Conservation (phyloP, 1,140 invertebrate genomes). For the Geopemphigus sp. region DNA sequence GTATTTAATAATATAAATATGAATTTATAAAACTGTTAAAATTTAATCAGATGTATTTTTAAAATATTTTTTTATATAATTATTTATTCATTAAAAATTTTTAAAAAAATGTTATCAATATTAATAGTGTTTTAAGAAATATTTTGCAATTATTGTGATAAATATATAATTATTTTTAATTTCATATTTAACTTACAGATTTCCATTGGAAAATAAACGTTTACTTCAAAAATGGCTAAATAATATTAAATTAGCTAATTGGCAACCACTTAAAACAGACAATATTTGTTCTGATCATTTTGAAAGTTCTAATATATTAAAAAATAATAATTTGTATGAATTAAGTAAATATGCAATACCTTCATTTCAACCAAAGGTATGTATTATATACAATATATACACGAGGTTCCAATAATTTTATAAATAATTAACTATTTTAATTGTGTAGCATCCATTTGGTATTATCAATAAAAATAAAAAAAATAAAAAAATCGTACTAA, state of each 20-base stretch:
- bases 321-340: neutral
- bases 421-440: neutral
- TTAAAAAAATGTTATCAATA: no score
- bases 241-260: neutral
- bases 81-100: no score
- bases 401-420: neutral
- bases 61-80: no score
- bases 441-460: neutral
- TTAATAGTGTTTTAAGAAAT: no score
- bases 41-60: no score
- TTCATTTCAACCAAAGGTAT: neutral
- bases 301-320: neutral
- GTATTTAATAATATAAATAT: no score
- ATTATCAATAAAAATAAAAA: no score
- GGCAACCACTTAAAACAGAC: neutral
- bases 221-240: neutral
- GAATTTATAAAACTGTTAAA: no score
- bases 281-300: conserved; percentile 29
- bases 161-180: conserved; percentile 1
- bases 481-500: no score
- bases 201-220: neutral
- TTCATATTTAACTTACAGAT: conserved; percentile 1
- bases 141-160: neutral
- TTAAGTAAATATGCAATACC: neutral
- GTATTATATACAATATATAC: neutral